These are phyloP conservation scores for Thecocarcelia acutangulata DNA, from an alignment of 2,888 invertebrate genomes.

Conservation along the genomic window DNA sequence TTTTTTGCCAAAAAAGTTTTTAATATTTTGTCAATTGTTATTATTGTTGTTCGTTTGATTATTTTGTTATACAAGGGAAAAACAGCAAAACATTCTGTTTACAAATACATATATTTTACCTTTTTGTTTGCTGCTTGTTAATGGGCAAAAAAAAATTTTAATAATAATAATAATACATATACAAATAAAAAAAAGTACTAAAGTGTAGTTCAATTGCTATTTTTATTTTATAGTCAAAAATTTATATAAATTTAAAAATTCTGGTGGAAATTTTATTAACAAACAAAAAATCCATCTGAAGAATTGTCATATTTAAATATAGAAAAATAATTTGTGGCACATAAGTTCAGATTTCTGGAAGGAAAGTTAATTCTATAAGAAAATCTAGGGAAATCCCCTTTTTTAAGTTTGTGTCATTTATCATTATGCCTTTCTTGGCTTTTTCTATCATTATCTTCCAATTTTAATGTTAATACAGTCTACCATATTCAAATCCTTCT, in stretches of 20 bases:
- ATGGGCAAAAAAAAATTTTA: conserved; percentile 14
- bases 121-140: conserved; percentile 39
- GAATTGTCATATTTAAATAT: no score
- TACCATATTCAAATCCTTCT: neutral
- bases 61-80: conserved; percentile 45
- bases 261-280: conserved; percentile 9
- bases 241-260: conserved; percentile 27
- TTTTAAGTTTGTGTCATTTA: neutral
- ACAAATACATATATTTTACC: conserved; percentile 15
- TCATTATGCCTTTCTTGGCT: no score
- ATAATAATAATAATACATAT: neutral
- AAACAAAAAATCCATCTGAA: no score
- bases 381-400: no score
- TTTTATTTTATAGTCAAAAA: neutral
- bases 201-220: conserved; percentile 56
- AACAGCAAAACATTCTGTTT: conserved; percentile 38
- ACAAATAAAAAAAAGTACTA: conserved; percentile 6
- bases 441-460: neutral
- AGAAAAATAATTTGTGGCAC: no score
- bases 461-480: neutral
- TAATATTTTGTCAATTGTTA: conserved; percentile 70
- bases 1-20: conserved; percentile 50
- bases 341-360: no score
- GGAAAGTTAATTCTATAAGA: no score
- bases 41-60: conserved; percentile 63